Percentiles rank a stretch among this genome's conserved stretches.
Evolutionary conservation across 1,140 invertebrate species (phyloP).

Genomic region (Drosophila oshimai): DNA sequence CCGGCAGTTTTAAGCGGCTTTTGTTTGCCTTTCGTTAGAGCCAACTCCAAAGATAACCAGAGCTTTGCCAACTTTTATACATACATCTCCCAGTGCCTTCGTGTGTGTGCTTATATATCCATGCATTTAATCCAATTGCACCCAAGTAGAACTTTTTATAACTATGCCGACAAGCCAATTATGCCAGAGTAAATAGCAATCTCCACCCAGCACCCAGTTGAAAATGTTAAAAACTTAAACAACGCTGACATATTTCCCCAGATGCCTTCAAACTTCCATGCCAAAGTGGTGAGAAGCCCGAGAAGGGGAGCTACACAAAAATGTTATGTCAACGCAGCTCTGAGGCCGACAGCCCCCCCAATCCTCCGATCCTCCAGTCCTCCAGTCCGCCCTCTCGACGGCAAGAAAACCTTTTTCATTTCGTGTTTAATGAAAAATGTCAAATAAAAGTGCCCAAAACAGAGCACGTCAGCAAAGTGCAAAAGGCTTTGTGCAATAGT

Average conservation of each 20-base stretch:
- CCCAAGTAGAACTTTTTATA: conserved; percentile 57
- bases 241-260: conserved; percentile 78
- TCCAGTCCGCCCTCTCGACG: neutral
- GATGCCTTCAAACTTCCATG: conserved; percentile 75
- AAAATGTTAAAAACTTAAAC: conserved; percentile 79
- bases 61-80: conserved; percentile 30
- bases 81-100: neutral
- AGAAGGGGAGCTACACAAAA: conserved; percentile 43
- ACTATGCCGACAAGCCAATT: conserved; percentile 64
- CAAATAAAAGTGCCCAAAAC: conserved; percentile 80
- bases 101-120: conserved; percentile 28
- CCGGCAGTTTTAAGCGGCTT: neutral
- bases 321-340: conserved; percentile 72
- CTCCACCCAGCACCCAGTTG: conserved; percentile 37
- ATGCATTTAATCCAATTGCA: conserved; percentile 68
- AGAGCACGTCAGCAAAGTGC: conserved; percentile 69
- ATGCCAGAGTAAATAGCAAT: conserved; percentile 73
- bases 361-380: no score
- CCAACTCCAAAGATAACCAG: conserved; percentile 31
- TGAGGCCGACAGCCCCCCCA: conserved; percentile 6
- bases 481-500: conserved; percentile 70
- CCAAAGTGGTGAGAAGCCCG: conserved; percentile 34
- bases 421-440: conserved; percentile 80
- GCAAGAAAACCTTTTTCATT: conserved; percentile 65
- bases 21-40: conserved; percentile 46